These are phyloP conservation scores for Bombus pyrosoma DNA, from an alignment of 1,140 invertebrate species.

Conservation along the genomic window DNA sequence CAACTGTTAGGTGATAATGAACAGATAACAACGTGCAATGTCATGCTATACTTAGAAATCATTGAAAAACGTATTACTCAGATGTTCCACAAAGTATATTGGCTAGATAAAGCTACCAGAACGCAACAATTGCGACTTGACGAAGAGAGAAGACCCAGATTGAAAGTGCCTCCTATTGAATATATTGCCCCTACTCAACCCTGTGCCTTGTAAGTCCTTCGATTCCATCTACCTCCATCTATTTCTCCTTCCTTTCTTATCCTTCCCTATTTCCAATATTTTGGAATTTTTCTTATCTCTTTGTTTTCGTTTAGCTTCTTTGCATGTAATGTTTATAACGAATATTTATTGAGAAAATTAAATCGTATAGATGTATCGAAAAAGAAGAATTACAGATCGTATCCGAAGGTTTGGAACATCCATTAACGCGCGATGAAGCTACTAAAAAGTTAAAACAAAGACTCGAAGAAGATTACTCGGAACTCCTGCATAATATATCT, in stretches of 20 bases:
- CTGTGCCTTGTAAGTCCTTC: slow-evolving; percentile 77
- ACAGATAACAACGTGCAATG: slow-evolving; percentile 87
- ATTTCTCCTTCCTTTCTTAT: neutral
- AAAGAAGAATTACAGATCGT: slow-evolving; percentile 82
- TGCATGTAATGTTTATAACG: neutral
- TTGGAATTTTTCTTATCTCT: neutral
- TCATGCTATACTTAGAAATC: slow-evolving; percentile 88
- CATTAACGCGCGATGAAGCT: slow-evolving; percentile 77
- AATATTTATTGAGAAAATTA: neutral
- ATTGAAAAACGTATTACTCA: slow-evolving; percentile 85
- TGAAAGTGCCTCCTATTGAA: slow-evolving; percentile 70
- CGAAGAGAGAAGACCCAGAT: slow-evolving; percentile 73
- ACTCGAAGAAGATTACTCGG: slow-evolving; percentile 75
- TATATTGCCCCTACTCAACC: slow-evolving; percentile 77
- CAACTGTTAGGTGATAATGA: slow-evolving; percentile 86
- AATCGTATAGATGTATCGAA: slow-evolving; percentile 80
- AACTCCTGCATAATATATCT: slow-evolving; percentile 83
- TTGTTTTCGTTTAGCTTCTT: neutral
- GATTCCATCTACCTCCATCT: neutral
- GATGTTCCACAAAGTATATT: slow-evolving; percentile 83
- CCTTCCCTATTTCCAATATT: slow-evolving; percentile 10
- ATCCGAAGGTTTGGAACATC: slow-evolving; percentile 79
- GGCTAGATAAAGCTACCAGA: slow-evolving; percentile 79
- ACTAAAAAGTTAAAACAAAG: slow-evolving; percentile 74
- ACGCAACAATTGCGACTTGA: slow-evolving; percentile 66